phyloP scores from a whole-genome alignment of 2,113 vertebrate species.

The Urocitellus parryii region DNA sequence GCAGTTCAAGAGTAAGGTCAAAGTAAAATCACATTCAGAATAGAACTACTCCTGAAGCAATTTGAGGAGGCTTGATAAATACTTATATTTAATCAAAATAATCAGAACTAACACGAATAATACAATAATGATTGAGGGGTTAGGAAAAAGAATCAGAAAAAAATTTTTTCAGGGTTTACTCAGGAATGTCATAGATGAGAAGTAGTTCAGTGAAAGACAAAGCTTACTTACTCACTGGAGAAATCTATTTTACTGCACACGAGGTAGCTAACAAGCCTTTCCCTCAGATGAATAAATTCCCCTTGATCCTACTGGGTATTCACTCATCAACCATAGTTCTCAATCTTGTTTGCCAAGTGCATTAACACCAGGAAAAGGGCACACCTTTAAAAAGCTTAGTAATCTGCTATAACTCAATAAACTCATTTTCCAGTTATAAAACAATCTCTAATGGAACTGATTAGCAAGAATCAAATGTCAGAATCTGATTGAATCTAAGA shows the following conservation, averaged over 20 bases:
- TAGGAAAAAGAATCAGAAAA: neutral
- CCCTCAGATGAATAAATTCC: neutral
- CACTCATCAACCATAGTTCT: slow-evolving; percentile 14
- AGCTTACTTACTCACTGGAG: neutral
- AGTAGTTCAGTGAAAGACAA: neutral
- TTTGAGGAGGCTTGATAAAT: neutral
- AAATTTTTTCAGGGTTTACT: neutral
- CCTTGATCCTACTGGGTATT: neutral
- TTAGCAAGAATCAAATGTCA: neutral
- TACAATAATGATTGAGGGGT: neutral
- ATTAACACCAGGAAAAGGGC: neutral
- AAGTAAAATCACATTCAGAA: neutral
- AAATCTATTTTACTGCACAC: neutral
- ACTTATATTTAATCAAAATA: neutral
- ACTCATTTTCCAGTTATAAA: slow-evolving; percentile 34
- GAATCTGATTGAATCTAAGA: neutral
- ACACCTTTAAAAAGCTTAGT: neutral
- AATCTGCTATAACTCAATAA: neutral
- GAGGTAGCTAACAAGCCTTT: neutral
- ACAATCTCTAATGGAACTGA: neutral
- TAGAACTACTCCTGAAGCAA: neutral
- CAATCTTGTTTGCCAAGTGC: neutral
- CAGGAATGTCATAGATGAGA: neutral
- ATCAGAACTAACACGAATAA: neutral
- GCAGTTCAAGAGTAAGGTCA: neutral